Evolutionary conservation across 2,113 vertebrate genomes (phyloP).

Genomic region (Narcine bancroftii): DNA sequence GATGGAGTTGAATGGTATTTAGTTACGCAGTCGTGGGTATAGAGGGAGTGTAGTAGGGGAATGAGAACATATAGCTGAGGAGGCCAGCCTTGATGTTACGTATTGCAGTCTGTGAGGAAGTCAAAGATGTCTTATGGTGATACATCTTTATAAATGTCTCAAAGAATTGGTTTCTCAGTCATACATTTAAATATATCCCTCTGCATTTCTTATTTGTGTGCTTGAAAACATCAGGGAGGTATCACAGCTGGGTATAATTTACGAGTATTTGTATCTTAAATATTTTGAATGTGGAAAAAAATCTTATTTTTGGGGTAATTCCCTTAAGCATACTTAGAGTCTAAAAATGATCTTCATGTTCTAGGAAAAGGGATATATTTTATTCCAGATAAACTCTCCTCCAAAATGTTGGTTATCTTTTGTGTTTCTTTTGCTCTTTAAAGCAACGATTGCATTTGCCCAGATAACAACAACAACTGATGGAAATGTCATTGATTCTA

Average conservation of each 20-base stretch:
- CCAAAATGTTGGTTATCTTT: too few relatives aligned
- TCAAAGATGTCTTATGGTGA: background rate
- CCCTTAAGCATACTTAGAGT: background rate
- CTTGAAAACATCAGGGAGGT: background rate
- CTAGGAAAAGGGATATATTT: background rate
- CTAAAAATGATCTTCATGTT: background rate
- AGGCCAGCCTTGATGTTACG: too few relatives aligned
- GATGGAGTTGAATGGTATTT: too few relatives aligned
- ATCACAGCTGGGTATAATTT: background rate
- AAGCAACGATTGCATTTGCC: background rate
- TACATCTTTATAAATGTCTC: background rate
- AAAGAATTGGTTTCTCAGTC: background rate
- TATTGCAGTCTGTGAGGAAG: too few relatives aligned
- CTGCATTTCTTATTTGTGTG: background rate
- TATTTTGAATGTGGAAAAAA: background rate
- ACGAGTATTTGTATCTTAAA: background rate
- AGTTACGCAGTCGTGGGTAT: too few relatives aligned
- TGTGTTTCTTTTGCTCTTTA: background rate
- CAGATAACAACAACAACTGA: background rate
- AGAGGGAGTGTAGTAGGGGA: too few relatives aligned
- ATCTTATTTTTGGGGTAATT: background rate
- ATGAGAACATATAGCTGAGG: too few relatives aligned
- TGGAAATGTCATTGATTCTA: background rate
- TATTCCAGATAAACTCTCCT: background rate
- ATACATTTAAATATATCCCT: background rate